These are phyloP conservation scores for Eueremaeus valkanovi DNA, from an alignment of 2,888 invertebrate species.

Conservation along the genomic window DNA sequence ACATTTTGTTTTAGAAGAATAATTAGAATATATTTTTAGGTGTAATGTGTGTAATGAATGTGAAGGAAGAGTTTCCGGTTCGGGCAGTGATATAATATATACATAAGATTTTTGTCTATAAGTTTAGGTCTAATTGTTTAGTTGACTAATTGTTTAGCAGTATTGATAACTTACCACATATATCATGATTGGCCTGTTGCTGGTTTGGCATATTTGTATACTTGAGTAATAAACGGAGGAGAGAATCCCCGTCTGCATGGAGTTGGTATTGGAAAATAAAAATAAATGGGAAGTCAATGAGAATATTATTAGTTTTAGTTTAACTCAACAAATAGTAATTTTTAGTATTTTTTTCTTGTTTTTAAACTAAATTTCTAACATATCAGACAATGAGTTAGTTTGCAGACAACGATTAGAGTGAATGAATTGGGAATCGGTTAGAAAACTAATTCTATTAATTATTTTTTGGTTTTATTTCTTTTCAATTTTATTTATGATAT, in stretches of 20 bases:
- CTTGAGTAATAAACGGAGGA: conserved; percentile 33
- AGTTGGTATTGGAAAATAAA: not conserved
- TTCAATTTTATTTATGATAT: too few species aligned
- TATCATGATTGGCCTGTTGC: conserved; percentile 9
- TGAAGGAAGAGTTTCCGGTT: not conserved
- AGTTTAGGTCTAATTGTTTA: conserved; percentile 5
- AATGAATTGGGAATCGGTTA: too few species aligned
- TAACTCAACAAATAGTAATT: too few species aligned
- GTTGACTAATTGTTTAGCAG: not conserved
- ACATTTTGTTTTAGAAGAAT: too few species aligned
- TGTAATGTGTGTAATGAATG: not conserved
- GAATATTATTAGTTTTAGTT: not conserved
- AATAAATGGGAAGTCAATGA: not conserved
- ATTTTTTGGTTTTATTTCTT: too few species aligned
- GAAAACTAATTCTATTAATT: too few species aligned
- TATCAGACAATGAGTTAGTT: too few species aligned
- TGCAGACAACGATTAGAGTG: too few species aligned
- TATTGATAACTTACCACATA: conserved; percentile 21
- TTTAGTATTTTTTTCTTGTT: too few species aligned
- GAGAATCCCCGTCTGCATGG: conserved; percentile 4
- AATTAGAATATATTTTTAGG: too few species aligned
- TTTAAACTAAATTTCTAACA: too few species aligned
- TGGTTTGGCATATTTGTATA: conserved; percentile 31
- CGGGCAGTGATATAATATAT: not conserved
- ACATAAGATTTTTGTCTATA: too few species aligned